A percentile compares a stretch with the other conserved stretches of the same genome.
These are phyloP conservation scores for Rutilus rutilus DNA, from an alignment of 2,113 vertebrate genomes.

Conservation along the genomic window DNA sequence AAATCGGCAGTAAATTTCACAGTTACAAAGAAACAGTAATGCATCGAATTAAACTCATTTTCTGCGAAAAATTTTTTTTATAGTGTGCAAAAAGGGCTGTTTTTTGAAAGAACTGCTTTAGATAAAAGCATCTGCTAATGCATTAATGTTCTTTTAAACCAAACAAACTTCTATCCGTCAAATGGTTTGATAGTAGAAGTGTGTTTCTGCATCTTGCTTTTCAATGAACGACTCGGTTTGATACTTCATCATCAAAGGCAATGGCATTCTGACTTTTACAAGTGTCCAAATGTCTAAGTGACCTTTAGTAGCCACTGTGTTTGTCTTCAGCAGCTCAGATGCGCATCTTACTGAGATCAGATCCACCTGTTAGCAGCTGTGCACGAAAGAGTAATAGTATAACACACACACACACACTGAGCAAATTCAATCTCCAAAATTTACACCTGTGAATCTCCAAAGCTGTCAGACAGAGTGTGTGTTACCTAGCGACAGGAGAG, in stretches of 20 bases:
- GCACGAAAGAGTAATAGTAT: neutral
- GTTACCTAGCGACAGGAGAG: slow-evolving; percentile 48
- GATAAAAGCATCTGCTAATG: no score
- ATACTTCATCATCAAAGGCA: neutral
- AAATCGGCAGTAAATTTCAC: neutral
- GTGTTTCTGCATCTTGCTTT: neutral
- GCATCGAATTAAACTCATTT: neutral
- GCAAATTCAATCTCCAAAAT: slow-evolving; percentile 47
- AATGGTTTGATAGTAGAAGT: neutral
- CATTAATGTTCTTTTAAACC: no score
- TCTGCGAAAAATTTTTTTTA: no score
- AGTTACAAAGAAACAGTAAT: neutral
- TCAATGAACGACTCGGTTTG: neutral
- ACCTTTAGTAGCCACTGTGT: no score
- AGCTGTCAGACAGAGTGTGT: slow-evolving; percentile 20
- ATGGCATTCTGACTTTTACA: neutral
- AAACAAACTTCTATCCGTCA: no score
- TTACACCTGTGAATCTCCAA: slow-evolving; percentile 49
- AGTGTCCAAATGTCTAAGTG: neutral
- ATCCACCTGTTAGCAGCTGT: neutral
- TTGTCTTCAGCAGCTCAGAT: neutral
- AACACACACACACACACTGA: slow-evolving; percentile 43
- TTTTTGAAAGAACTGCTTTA: no score
- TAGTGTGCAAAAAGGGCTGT: no score
- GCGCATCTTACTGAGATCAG: neutral